phyloP scores from a whole-genome alignment of 2,113 vertebrate species.

The Carollia perspicillata region DNA sequence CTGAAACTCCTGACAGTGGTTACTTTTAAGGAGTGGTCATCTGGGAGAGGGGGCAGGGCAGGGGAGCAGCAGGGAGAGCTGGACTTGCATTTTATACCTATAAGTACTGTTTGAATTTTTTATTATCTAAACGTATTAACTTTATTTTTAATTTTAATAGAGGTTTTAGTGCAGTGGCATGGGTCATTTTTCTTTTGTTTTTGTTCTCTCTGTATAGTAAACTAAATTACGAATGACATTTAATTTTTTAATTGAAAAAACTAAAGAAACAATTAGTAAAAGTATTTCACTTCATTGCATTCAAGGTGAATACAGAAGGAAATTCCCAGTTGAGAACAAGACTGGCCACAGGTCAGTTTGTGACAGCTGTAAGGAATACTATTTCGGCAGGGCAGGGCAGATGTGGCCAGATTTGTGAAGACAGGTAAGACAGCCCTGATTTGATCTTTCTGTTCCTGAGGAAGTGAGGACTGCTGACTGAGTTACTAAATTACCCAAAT shows the following conservation, averaged over 20 bases:
- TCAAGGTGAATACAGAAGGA: not conserved
- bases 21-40: not conserved
- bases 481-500: not conserved
- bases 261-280: not conserved
- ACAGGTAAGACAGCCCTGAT: not conserved
- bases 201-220: not conserved
- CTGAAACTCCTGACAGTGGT: not conserved
- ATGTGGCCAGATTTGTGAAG: not conserved
- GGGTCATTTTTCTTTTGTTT: not conserved
- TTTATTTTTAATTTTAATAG: constrained; percentile 16
- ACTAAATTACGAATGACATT: constrained; percentile 3
- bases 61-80: not conserved
- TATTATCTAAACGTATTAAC: not conserved
- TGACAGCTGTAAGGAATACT: not conserved
- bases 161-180: not conserved
- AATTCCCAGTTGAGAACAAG: constrained; percentile 3
- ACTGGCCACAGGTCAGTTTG: not conserved
- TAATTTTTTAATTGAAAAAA: constrained; percentile 28
- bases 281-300: constrained; percentile 18
- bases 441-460: constrained; percentile 7
- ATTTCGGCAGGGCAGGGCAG: not conserved
- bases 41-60: not conserved
- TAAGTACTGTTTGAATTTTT: not conserved
- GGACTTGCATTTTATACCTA: not conserved
- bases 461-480: not conserved